Conservation (phyloP, 2,113 vertebrate genomes). For the Notothenia rossii region DNA sequence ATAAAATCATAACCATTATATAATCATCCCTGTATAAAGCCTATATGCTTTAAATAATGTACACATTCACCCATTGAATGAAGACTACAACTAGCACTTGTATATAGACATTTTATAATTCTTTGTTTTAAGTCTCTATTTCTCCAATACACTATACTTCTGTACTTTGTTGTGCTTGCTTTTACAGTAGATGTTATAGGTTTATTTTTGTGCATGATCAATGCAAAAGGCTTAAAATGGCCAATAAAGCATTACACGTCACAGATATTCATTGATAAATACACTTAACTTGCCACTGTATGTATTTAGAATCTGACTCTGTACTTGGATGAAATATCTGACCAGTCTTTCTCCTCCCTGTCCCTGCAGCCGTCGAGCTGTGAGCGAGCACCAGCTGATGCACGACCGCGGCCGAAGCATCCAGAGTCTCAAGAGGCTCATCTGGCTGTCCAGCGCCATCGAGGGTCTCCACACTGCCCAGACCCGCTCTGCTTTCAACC, state of each 20-base stretch:
- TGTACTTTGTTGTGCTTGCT: too few species aligned
- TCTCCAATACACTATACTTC: too few species aligned
- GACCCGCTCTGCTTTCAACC: conserved; percentile 49
- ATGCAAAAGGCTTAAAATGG: too few species aligned
- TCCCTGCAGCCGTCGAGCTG: conserved; percentile 80
- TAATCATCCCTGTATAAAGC: background rate
- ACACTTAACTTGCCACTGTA: too few species aligned
- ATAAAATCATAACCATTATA: too few species aligned
- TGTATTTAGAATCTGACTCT: background rate
- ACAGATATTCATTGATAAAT: too few species aligned
- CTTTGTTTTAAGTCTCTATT: too few species aligned
- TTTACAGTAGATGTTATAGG: too few species aligned
- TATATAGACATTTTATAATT: background rate
- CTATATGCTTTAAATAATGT: background rate
- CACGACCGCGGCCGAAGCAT: conserved; percentile 83
- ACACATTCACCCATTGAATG: background rate
- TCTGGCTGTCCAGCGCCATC: conserved; percentile 85
- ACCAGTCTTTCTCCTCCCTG: background rate
- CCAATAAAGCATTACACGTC: too few species aligned
- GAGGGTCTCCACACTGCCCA: conserved; percentile 85
- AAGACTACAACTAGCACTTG: too few species aligned
- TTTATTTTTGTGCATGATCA: too few species aligned
- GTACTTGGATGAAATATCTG: background rate
- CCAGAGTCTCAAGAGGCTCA: conserved; percentile 86
- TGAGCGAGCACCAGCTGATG: conserved; percentile 87